phyloP scores from a whole-genome alignment of 2,888 invertebrate species.

The Platycheirus albimanus region DNA sequence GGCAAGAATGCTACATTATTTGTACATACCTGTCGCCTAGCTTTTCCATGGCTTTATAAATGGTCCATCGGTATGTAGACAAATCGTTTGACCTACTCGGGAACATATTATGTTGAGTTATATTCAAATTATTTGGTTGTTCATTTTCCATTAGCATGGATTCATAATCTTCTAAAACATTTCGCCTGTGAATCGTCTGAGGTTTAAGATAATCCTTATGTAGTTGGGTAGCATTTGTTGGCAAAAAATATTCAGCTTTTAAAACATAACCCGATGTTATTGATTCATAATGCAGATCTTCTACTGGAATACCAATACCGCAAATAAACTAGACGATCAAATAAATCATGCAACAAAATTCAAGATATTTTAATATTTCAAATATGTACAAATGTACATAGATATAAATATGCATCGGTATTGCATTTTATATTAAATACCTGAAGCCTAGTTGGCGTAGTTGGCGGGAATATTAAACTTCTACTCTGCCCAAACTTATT shows the following conservation, averaged over 20 bases:
- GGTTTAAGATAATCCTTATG: slow-evolving; percentile 78
- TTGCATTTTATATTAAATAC: no score
- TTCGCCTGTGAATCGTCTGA: slow-evolving; percentile 76
- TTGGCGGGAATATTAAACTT: slow-evolving; percentile 79
- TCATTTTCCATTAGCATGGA: slow-evolving; percentile 56
- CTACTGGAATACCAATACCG: slow-evolving; percentile 81
- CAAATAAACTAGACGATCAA: slow-evolving; percentile 78
- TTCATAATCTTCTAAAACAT: slow-evolving; percentile 60
- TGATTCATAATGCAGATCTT: slow-evolving; percentile 79
- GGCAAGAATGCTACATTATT: no score
- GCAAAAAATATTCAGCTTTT: slow-evolving; percentile 80
- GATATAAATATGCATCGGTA: no score
- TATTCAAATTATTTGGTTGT: slow-evolving; percentile 70
- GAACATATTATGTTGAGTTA: slow-evolving; percentile 74
- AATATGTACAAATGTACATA: background rate
- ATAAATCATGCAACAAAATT: background rate
- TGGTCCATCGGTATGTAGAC: slow-evolving; percentile 78
- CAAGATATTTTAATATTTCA: background rate
- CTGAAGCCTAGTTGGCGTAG: slow-evolving; percentile 80
- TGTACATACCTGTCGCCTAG: slow-evolving; percentile 76
- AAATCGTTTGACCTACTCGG: slow-evolving; percentile 71
- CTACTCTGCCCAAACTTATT: slow-evolving; percentile 8
- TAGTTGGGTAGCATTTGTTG: slow-evolving; percentile 78
- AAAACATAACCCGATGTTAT: slow-evolving; percentile 81
- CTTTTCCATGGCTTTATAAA: slow-evolving; percentile 79